These are phyloP conservation scores for Enteromius paludinosus DNA, from an alignment of 2,797 vertebrate genomes.

Conservation along the genomic window DNA sequence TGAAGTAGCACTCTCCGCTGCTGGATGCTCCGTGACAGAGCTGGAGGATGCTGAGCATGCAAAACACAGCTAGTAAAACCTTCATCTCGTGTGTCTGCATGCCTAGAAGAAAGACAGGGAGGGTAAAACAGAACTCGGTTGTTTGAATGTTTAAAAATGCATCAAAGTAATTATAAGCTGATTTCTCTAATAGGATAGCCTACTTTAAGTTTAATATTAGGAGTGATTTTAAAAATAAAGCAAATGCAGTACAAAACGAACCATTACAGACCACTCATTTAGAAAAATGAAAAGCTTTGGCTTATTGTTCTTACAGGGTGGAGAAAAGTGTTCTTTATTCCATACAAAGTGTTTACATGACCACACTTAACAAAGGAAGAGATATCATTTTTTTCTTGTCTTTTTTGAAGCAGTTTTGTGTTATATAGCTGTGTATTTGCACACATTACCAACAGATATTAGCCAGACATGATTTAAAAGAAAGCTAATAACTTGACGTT, in stretches of 20 bases:
- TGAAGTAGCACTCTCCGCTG: constrained; percentile 80
- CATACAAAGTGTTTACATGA: background rate
- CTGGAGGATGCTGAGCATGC: constrained; percentile 65
- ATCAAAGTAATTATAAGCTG: background rate
- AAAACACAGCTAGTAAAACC: constrained; percentile 58
- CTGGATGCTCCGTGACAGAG: constrained; percentile 66
- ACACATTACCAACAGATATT: background rate
- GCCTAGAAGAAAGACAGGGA: background rate
- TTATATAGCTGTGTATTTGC: background rate
- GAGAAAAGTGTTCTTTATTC: background rate
- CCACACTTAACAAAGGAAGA: background rate
- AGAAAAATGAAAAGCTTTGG: background rate
- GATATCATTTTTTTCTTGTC: no score
- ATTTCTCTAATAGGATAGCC: background rate
- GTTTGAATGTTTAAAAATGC: background rate
- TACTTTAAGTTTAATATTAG: background rate
- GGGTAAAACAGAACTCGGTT: background rate
- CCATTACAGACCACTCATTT: background rate
- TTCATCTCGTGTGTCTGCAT: constrained; percentile 49
- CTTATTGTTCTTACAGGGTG: background rate
- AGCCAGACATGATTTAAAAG: background rate
- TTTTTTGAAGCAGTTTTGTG: no score
- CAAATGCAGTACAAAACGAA: background rate
- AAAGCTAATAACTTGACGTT: background rate
- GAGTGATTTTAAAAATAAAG: background rate